These are phyloP conservation scores for Idaea straminata DNA, from an alignment of 2,888 invertebrate species.

Conservation along the genomic window DNA sequence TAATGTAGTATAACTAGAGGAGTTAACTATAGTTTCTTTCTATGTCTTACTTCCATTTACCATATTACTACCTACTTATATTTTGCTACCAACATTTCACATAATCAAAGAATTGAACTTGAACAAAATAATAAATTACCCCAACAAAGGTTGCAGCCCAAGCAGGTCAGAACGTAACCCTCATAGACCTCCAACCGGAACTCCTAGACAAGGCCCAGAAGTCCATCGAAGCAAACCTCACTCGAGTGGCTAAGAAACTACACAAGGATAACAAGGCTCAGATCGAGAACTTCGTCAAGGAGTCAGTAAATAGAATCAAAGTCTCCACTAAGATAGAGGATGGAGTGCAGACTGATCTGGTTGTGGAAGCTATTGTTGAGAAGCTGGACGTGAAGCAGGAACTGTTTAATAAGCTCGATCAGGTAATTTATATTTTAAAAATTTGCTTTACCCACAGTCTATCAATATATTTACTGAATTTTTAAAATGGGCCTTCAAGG, in stretches of 20 bases:
- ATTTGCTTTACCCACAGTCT: neutral
- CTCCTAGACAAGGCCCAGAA: constrained; percentile 86
- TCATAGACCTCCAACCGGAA: constrained; percentile 88
- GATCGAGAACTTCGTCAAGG: constrained; percentile 83
- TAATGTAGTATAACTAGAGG: too few relatives aligned
- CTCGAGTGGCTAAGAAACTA: constrained; percentile 88
- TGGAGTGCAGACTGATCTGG: constrained; percentile 84
- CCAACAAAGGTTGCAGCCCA: constrained; percentile 87
- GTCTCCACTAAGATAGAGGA: constrained; percentile 81
- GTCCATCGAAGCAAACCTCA: constrained; percentile 85
- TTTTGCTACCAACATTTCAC: constrained; percentile 37
- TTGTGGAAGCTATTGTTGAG: constrained; percentile 94
- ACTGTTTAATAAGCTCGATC: constrained; percentile 87
- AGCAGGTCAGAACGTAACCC: constrained; percentile 88
- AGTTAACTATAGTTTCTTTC: neutral
- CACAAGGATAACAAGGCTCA: constrained; percentile 84
- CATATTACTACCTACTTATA: constrained; percentile 42
- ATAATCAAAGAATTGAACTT: too few relatives aligned
- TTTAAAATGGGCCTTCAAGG: neutral
- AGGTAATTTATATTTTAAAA: constrained; percentile 48
- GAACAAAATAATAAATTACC: too few relatives aligned
- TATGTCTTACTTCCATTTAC: constrained; percentile 45
- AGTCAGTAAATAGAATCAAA: constrained; percentile 74
- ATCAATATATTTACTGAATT: neutral
- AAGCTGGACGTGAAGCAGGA: constrained; percentile 89